Evolutionary conservation across 2,113 vertebrate genomes (phyloP).

Genomic region (Balaenoptera acutorostrata): DNA sequence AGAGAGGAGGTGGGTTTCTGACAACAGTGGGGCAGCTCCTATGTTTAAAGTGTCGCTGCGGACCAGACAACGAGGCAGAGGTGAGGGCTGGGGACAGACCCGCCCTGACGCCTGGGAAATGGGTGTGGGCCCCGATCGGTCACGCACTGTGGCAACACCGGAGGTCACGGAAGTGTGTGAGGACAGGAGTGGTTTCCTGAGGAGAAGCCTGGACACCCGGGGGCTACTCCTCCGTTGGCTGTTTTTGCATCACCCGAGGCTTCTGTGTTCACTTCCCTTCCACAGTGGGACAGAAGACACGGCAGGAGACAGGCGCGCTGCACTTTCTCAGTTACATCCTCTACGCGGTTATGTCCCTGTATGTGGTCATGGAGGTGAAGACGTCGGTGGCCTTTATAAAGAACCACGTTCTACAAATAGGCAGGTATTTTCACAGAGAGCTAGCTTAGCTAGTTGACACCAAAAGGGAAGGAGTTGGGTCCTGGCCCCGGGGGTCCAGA

Average conservation of each 20-base stretch:
- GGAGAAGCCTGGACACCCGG: background rate
- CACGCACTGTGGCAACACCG: accelerated
- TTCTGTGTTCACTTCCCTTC: no score
- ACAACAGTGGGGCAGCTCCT: accelerated
- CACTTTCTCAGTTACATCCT: accelerated
- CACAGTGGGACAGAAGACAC: background rate
- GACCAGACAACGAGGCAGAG: no score
- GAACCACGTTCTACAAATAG: accelerated
- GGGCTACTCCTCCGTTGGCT: background rate
- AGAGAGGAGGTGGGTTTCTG: no score
- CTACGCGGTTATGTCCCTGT: accelerated
- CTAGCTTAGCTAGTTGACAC: background rate
- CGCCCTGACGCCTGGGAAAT: no score
- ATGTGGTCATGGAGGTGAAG: accelerated
- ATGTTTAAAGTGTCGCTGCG: accelerated
- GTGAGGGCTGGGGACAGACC: no score
- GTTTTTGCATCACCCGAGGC: accelerated
- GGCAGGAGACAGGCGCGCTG: accelerated
- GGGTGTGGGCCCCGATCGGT: accelerated
- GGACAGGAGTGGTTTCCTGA: background rate
- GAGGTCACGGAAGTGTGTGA: background rate
- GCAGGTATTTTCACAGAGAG: background rate
- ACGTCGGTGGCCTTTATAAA: background rate
- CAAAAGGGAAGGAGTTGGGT: background rate
- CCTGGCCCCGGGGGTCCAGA: no score